Base-by-base conservation (phyloP, 2,888 invertebrate genomes). In the Ophioninae sp. region DNA sequence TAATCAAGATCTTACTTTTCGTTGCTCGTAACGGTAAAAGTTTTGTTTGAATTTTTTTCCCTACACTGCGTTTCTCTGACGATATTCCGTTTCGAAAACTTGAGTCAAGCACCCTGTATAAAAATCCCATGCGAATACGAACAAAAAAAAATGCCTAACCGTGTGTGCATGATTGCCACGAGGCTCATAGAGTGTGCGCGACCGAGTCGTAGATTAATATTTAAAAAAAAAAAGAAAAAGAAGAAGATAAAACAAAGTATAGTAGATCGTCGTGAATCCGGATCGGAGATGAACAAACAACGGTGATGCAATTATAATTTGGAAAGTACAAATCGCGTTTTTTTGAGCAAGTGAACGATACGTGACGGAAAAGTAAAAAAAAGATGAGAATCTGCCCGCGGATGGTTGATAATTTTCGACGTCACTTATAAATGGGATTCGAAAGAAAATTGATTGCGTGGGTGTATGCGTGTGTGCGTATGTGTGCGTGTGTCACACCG, bases 311-410 rank as follows among this genome's bases (percentile, higher is more conserved):
- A 83, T 80, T 80, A 79, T 85, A 76, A 86, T 83, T 84, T 81
- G 82, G 73, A 82, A 85, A 86, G 84, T 86, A 85, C 79, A 84
- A 85, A 83, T 81, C 71, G 65, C 41, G 74, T 81, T 77, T 72
- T 77, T 63, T 83, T 71, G 61, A 17, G 23, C 22, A 17, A 22
- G 63, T 58, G 51, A 51, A 17, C 51, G 51, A 51, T 51, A 51
- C 65, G 22, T 22, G 20, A 41, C 41, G 44, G 6, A 58, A 68
- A 68, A 30, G n/a, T 59, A 72, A 64, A 59, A 17, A 39, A 2
- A 23, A 39, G 39, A 69, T 9, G n/a, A 59, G 77, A 75, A 44
- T 23, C 20, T 44, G 67, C 61, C 41, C 41, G 23, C 58, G 71
- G 69, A 20, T 71, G 51, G 69, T 61, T 22, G 8, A 41, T 61